Base-by-base conservation (phyloP, 2,113 vertebrate genomes). In the Castor canadensis region DNA sequence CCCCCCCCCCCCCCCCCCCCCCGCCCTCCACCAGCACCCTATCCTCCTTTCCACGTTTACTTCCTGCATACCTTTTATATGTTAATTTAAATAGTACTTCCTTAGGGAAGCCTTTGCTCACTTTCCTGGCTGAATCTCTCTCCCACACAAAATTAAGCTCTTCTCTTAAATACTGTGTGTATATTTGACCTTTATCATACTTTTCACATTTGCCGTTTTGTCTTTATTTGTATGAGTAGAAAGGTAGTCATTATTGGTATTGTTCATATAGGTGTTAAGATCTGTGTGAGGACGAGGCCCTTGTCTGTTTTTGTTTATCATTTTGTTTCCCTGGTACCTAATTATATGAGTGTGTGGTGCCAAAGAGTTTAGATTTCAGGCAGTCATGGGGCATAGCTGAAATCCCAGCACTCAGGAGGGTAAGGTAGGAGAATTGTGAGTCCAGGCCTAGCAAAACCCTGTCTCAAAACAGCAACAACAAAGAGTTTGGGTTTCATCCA, bases 401-500 rank as follows among this genome's bases (percentile, higher is more conserved):
- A 30, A 28, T 30, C 26, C 54, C 30, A 38, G 13, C 54, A 13
- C 13, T 82, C 40, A 64, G 8, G 30, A 35, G 40, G 30, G 32
- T 45, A 58, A 82, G 58, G 16, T 40, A 45, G 56, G 38, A 60
- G 54, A 15, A 64, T 10, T 9, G 28, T 28, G 32, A 64, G 24
- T 28, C 3, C 80, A 62, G 28, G 15, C n/a, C 38, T 73, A 45
- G 40, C 28, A 11, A 43, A 38, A 72, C 52, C 12, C 54, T 40
- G 52, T 43, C 38, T 43, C 35, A n/a, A n/a, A n/a, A n/a, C 76
- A 56, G 20, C 54, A 56, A 56, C 54, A 64, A 64, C 38, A 71
- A 64, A 54, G 54, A 62, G 32, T 87, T 85, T 96, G 82, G 30
- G 49, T 93, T 93, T 91, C 52, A 76, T 79, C 19, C 9, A 32